Base-by-base conservation (phyloP, 2,888 invertebrate genomes). In the Eupithecia abbreviata region DNA sequence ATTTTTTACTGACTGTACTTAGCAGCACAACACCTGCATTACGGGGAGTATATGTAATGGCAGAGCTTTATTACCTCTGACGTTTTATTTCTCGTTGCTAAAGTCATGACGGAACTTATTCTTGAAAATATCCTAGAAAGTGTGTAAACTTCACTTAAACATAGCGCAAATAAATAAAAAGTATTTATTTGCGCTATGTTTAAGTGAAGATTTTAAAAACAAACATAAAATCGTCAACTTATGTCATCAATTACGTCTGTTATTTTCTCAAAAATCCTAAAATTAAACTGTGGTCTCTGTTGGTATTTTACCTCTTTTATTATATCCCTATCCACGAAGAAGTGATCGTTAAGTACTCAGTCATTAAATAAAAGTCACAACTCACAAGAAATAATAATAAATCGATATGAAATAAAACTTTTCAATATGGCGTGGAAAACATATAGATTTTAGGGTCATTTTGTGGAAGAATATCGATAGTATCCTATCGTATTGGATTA, bases 1-100 rank as follows among this genome's bases (percentile, higher is more conserved):
- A 9, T n/a, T 13, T 72, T 13, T 58, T 9, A 42, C 70, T 62
- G 58, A 73, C 71, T 73, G 77, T 73, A 73, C 73, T 65, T n/a
- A 51, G 67, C 45, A 73, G 65, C 66, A 65, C 41, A 75, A 74
- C 76, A 78, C 73, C 75, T 78, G 75, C 76, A 76, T 55, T 72
- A 76, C 72, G 72, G 74, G 69, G 76, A 70, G 74, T 30, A 70
- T 76, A 78, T 74, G 76, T n/a, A 78, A 78, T 78, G 69, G 74
- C 66, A 72, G 69, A 78, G 72, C 74, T 76, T 78, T 78, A 78
- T 78, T 78, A 78, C 42, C 55, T 74, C n/a, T 42, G 72, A 76
- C 74, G 58, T 70, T 18, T 69, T 55, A 74, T 78, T 74, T 66
- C 55, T 72, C 74, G 71, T 72, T 45, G 70, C 42, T 13, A 45